Conservation (phyloP, 2,888 invertebrate genomes). For the Operophtera brumata region DNA sequence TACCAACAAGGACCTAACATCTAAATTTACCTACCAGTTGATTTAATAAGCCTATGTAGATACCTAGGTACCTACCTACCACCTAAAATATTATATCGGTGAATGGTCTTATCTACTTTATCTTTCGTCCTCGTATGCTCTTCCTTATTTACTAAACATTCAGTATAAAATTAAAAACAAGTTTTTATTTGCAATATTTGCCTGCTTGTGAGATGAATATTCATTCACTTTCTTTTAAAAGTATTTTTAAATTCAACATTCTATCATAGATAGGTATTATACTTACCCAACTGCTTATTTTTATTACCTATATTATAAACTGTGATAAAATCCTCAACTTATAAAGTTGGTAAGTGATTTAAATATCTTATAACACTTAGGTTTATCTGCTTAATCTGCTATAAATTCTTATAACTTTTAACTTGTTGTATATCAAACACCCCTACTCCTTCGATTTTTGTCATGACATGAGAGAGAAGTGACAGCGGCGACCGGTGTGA, state of each 20-base stretch:
- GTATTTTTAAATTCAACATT: neutral
- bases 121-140: neutral
- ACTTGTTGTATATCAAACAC: too few relatives aligned
- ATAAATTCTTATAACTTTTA: too few relatives aligned
- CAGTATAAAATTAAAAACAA: too few relatives aligned
- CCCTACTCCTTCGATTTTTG: slow-evolving; percentile 24
- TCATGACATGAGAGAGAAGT: slow-evolving; percentile 35
- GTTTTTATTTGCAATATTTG: neutral
- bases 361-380: neutral
- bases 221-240: neutral
- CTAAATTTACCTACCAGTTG: too few relatives aligned
- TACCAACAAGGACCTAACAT: too few relatives aligned
- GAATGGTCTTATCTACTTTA: neutral
- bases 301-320: neutral
- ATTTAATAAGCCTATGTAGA: too few relatives aligned
- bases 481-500: slow-evolving; percentile 58
- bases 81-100: neutral
- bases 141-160: too few relatives aligned
- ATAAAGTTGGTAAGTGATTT: neutral
- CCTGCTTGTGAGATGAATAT: neutral
- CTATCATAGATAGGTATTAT: neutral
- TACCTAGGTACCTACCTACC: neutral
- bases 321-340: neutral
- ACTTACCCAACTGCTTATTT: neutral
- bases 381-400: neutral